These are phyloP conservation scores for Andrena bucephala DNA, from an alignment of 2,888 invertebrate species.

Conservation along the genomic window DNA sequence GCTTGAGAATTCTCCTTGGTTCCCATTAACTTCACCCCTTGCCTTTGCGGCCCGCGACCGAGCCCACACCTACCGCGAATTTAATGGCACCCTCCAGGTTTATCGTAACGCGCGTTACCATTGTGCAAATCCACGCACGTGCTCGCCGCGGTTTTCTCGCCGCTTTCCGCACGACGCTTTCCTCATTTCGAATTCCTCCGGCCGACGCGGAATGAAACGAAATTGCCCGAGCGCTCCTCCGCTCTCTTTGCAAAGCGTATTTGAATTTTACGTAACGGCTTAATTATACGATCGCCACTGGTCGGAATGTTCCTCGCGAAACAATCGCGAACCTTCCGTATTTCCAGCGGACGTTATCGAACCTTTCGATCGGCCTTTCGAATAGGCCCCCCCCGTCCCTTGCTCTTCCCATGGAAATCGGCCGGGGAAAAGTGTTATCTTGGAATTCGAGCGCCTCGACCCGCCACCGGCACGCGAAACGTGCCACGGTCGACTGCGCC, in stretches of 20 bases:
- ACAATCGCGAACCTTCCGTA: slow-evolving; percentile 4
- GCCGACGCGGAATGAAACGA: slow-evolving; percentile 22
- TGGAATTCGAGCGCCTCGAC: neutral
- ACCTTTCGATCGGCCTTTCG: slow-evolving; percentile 14
- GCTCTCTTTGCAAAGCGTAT: slow-evolving; percentile 24
- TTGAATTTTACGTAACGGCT: slow-evolving; percentile 53
- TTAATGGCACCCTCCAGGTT: neutral
- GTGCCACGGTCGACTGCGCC: neutral
- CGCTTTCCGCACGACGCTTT: slow-evolving; percentile 19
- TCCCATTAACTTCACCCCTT: no score
- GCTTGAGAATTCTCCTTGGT: no score
- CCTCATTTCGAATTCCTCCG: slow-evolving; percentile 38
- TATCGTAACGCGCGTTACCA: slow-evolving; percentile 21
- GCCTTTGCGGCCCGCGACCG: neutral
- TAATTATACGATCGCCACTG: slow-evolving; percentile 38
- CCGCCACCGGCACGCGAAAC: neutral
- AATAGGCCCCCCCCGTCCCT: neutral
- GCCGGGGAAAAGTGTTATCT: neutral
- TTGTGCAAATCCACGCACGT: slow-evolving; percentile 10
- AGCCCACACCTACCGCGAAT: neutral
- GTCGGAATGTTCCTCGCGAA: slow-evolving; percentile 32
- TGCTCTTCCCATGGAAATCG: neutral
- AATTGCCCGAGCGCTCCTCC: slow-evolving; percentile 40
- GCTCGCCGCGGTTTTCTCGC: neutral
- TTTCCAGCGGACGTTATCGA: slow-evolving; percentile 25